These are phyloP conservation scores for Oppia nitens DNA, from an alignment of 1,140 invertebrate species.

Conservation along the genomic window DNA sequence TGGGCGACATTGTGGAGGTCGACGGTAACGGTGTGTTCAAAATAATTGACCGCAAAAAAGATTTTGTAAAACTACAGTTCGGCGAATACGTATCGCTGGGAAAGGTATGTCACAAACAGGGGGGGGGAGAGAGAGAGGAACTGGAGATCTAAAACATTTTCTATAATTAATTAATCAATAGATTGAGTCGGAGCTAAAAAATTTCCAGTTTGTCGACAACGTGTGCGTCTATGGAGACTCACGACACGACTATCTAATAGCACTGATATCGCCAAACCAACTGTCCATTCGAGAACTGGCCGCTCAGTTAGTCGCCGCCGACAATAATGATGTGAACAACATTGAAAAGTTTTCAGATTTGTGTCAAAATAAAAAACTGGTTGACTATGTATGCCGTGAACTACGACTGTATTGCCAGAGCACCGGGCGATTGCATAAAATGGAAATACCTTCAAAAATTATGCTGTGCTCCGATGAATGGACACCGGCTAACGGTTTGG, in stretches of 20 bases:
- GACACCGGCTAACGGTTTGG: conserved; percentile 35
- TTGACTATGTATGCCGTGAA: conserved; percentile 58
- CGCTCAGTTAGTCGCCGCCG: conserved; percentile 31
- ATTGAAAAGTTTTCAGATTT: no score
- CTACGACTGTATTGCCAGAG: conserved; percentile 62
- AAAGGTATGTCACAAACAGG: conserved; percentile 23
- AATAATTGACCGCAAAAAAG: conserved; percentile 78
- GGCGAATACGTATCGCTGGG: conserved; percentile 62
- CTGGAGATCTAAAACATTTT: no score
- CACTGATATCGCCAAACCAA: conserved; percentile 70
- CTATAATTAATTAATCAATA: no score
- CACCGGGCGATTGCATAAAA: conserved; percentile 28
- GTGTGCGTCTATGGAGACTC: conserved; percentile 84
- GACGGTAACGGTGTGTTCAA: conserved; percentile 37
- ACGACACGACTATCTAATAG: conserved; percentile 65
- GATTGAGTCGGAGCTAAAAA: conserved; percentile 17
- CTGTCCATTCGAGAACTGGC: conserved; percentile 45
- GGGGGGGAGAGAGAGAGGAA: no score
- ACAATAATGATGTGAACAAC: conserved; percentile 34
- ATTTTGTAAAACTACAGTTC: conserved; percentile 87
- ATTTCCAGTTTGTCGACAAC: conserved; percentile 44
- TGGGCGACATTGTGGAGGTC: conserved; percentile 38
- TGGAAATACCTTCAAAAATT: conserved; percentile 32
- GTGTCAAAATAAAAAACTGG: conserved; percentile 47
- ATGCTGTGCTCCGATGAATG: conserved; percentile 30